These are phyloP conservation scores for Sinosuthora webbiana DNA, from an alignment of 2,113 vertebrate genomes.

Conservation along the genomic window DNA sequence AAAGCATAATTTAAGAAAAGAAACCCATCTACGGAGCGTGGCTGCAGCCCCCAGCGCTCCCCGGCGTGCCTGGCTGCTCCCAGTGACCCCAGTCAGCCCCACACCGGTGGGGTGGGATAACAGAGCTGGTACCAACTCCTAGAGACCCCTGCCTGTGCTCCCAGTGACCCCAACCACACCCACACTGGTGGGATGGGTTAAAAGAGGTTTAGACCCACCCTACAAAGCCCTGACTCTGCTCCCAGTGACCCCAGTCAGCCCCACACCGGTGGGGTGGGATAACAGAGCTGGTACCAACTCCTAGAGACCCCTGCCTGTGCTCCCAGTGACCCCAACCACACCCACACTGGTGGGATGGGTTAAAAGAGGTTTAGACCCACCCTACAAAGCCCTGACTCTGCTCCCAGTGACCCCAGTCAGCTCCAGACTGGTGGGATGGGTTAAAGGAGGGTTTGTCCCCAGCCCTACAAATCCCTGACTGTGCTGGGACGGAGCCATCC, in stretches of 20 bases:
- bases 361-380: not conserved
- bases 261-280: not conserved
- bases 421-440: not conserved
- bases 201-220: not conserved
- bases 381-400: not conserved
- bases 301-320: not conserved
- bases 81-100: not conserved
- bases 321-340: not conserved
- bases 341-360: not conserved
- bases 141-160: not conserved
- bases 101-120: not conserved
- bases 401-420: not conserved
- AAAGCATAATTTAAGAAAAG: constrained; percentile 59
- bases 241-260: not conserved
- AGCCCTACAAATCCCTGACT: not conserved
- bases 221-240: no score
- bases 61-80: not conserved
- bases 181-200: not conserved
- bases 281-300: not conserved
- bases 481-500: not conserved
- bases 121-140: not conserved
- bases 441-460: not conserved
- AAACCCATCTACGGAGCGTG: not conserved
- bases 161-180: not conserved
- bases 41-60: not conserved